Base-by-base conservation (phyloP, 53 echinoderm and acorn worm species). In the Hippasteria phrygiana region DNA sequence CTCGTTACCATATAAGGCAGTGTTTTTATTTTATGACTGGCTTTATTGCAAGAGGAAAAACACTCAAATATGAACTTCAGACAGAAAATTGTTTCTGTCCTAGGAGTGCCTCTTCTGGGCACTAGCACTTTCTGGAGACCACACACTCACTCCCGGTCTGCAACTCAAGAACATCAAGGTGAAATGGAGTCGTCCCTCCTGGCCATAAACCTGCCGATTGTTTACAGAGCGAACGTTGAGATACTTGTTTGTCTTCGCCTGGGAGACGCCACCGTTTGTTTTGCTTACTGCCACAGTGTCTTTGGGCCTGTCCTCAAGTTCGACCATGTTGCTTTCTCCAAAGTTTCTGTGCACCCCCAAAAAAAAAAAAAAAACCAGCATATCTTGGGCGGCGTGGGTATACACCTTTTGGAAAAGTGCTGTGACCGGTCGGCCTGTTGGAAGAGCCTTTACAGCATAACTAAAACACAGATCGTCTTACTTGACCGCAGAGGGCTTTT, bases 231-330 rank as follows among this genome's bases (percentile, higher is more conserved):
- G 82, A 82, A 82, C 46, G 63, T 82, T 82, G 82, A 88, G 88
- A 88, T 88, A 88, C 77, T 76, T 88, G 88, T 88, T 88, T 77
- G 88, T 88, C 88, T 88, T 71, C 88, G 53, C 88, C 77, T 64
- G 45, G 34, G 29, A 76, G 77, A 64, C 88, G 62, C 77, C 82
- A 82, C 82, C 82, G 82, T 82, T 82, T 82, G 82, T 82, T 82
- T 82, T 35, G 63, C 82, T 45, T 82, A 63, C 43, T 65, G 64
- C 41, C 41, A 64, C 82, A 64, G 63, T 82, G 82, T 82, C 66
- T 66, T 82, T n/a, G 20, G 43, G 27, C 66, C 65, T 29, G 56
- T 45, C 66, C 82, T 82, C 82, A 82, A 64, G 82, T 64, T 64
- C 43, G 47, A 29, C 82, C 65, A 64, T 31, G 82, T 82, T 82